These are phyloP conservation scores for Caenorhabditis panamensis DNA, from an alignment of 2,888 invertebrate genomes.

Conservation along the genomic window DNA sequence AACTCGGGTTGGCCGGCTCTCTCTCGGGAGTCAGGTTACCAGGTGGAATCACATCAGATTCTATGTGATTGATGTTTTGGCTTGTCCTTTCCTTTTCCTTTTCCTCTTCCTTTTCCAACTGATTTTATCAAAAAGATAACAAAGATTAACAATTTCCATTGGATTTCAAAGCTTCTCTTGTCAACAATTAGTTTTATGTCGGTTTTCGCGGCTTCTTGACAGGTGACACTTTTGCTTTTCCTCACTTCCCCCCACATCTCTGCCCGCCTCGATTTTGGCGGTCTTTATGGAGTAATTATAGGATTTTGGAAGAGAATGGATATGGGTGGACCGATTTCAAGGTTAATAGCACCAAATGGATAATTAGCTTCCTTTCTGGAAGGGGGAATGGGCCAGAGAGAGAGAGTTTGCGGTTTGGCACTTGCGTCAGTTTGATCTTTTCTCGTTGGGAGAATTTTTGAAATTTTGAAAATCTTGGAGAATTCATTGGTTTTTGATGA, in stretches of 20 bases:
- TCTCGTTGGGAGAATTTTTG: too few species aligned
- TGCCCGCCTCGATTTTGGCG: slow-evolving; percentile 32
- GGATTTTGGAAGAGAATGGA: slow-evolving; percentile 51
- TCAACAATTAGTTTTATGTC: slow-evolving; percentile 56
- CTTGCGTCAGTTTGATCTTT: too few species aligned
- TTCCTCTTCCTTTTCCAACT: slow-evolving; percentile 22
- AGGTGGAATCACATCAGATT: not conserved
- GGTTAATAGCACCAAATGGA: slow-evolving; percentile 41
- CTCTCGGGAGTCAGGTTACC: slow-evolving; percentile 5
- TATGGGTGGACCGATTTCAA: slow-evolving; percentile 50
- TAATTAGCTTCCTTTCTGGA: slow-evolving; percentile 37
- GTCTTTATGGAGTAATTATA: slow-evolving; percentile 59
- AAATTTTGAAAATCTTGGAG: too few species aligned
- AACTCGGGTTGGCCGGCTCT: slow-evolving; percentile 11
- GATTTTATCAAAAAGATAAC: not conserved
- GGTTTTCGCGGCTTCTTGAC: slow-evolving; percentile 58
- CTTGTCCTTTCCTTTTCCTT: not conserved
- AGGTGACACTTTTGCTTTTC: slow-evolving; percentile 58
- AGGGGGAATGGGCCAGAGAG: too few species aligned
- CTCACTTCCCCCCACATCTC: slow-evolving; percentile 20
- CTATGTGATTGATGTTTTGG: slow-evolving; percentile 35
- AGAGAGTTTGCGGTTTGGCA: not conserved
- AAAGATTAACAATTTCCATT: too few species aligned
- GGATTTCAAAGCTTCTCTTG: slow-evolving; percentile 24
- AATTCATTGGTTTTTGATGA: too few species aligned